A percentile compares a stretch with the other conserved stretches of the same genome.
Conservation (phyloP, 1,140 invertebrate species). For the Megathymus violae region DNA sequence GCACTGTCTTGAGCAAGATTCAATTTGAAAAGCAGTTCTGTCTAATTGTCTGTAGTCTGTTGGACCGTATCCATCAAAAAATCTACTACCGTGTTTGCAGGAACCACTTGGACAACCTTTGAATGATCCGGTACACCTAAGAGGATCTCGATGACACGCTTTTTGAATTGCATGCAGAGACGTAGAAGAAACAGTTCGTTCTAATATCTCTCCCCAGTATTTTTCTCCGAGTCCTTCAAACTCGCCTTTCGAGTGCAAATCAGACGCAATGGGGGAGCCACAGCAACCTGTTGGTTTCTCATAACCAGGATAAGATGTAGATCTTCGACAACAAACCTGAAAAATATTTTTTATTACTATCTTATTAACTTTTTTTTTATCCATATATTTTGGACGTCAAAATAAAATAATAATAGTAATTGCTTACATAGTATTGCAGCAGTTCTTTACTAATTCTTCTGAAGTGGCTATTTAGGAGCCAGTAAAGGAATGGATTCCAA, state of each 20-base stretch:
- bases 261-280: constrained; percentile 74
- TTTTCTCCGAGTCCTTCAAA: constrained; percentile 89
- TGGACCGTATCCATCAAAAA: constrained; percentile 73
- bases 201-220: constrained; percentile 90
- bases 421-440: constrained; percentile 88
- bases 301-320: constrained; percentile 69
- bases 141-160: constrained; percentile 77
- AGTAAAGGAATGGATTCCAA: constrained; percentile 95
- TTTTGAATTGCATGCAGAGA: constrained; percentile 88
- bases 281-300: constrained; percentile 80
- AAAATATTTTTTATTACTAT: constrained; percentile 31
- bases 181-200: constrained; percentile 88
- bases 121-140: constrained; percentile 76
- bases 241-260: constrained; percentile 84
- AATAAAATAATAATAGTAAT: background rate
- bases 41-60: constrained; percentile 77
- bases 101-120: constrained; percentile 69
- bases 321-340: constrained; percentile 77
- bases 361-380: background rate
- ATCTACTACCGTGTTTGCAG: constrained; percentile 76
- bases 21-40: constrained; percentile 78
- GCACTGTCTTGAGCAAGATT: constrained; percentile 76
- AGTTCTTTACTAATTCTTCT: constrained; percentile 90
- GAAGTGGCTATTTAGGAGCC: constrained; percentile 93
- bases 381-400: no score